Percentiles rank a stretch among this genome's conserved stretches.
Conservation (phyloP, 1,140 invertebrate species). For the Procambarus virginalis region DNA sequence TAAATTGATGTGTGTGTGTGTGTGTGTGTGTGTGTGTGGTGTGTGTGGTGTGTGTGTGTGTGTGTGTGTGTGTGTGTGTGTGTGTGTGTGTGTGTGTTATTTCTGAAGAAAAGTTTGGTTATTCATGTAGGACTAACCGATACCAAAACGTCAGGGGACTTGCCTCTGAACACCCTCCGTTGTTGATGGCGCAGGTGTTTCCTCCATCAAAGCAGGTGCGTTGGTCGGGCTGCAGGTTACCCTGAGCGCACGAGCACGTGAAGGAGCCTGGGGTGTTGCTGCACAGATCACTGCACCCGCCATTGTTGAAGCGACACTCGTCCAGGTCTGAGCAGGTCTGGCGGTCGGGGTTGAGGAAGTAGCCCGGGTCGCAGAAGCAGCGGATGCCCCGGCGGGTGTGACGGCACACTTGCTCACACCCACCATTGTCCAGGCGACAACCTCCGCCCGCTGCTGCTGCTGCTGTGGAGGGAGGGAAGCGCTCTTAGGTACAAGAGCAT, state of each 20-base stretch:
- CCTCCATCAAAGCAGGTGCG: slow-evolving; percentile 82
- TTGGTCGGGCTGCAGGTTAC: slow-evolving; percentile 81
- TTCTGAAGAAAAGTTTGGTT: no score
- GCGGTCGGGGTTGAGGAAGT: slow-evolving; percentile 74
- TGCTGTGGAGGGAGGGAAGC: no score
- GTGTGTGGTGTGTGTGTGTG: no score
- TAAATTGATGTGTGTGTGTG: no score
- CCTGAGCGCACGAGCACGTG: slow-evolving; percentile 55
- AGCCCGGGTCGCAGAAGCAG: slow-evolving; percentile 90
- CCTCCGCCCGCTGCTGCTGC: neutral
- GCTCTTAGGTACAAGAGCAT: no score
- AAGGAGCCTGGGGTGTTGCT: slow-evolving; percentile 66
- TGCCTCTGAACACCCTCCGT: slow-evolving; percentile 66
- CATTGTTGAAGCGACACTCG: slow-evolving; percentile 70
- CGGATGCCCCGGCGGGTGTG: slow-evolving; percentile 74
- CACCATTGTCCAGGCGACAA: slow-evolving; percentile 73
- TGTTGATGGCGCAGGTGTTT: slow-evolving; percentile 79
- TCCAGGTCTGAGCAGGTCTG: slow-evolving; percentile 72
- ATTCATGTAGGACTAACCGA: no score
- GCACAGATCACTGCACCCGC: slow-evolving; percentile 70
- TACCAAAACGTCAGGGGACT: neutral
- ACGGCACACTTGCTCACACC: slow-evolving; percentile 78
- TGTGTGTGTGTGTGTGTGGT: no score
- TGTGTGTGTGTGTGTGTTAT: no score
- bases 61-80: no score